Evolutionary conservation across 2,888 invertebrate species (phyloP).

Genomic region (Epirrita christyi): DNA sequence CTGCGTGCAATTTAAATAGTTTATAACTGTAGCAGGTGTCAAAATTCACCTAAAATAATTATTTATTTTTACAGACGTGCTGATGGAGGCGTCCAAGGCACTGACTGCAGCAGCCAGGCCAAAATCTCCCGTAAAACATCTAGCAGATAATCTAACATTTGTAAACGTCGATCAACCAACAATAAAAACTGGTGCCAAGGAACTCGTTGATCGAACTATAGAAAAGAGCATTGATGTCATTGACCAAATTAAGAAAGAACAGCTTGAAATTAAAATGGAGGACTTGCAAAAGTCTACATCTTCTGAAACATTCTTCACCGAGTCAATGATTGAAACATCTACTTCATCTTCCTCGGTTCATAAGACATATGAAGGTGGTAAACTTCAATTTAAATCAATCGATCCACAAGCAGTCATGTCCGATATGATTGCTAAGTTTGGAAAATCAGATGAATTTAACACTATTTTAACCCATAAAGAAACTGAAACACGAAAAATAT

Average conservation of each 20-base stretch:
- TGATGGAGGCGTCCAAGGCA: conserved; percentile 68
- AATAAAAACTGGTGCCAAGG: conserved; percentile 81
- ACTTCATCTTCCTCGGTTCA: conserved; percentile 76
- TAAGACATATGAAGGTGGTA: conserved; percentile 66
- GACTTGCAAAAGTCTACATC: conserved; percentile 68
- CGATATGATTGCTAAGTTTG: conserved; percentile 73
- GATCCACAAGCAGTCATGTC: conserved; percentile 74
- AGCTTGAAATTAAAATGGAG: conserved; percentile 74
- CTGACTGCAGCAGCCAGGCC: conserved; percentile 70
- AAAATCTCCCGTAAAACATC: conserved; percentile 78
- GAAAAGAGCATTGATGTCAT: conserved; percentile 75
- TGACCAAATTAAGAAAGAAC: conserved; percentile 75
- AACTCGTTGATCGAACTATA: conserved; percentile 79
- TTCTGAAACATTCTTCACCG: conserved; percentile 70
- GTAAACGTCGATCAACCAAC: conserved; percentile 82
- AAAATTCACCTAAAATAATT: conserved; percentile 1
- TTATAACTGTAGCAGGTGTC: neutral
- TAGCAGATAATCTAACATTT: conserved; percentile 76
- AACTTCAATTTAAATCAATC: conserved; percentile 71
- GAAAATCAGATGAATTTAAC: conserved; percentile 62
- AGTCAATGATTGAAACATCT: conserved; percentile 73
- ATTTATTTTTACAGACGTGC: conserved; percentile 68
- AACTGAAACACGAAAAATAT: conserved; percentile 78
- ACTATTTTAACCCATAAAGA: conserved; percentile 81
- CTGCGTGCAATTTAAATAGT: conserved; percentile 13